These are phyloP conservation scores for Invenusta paracnida DNA, from an alignment of 2,888 invertebrate species.

Conservation along the genomic window DNA sequence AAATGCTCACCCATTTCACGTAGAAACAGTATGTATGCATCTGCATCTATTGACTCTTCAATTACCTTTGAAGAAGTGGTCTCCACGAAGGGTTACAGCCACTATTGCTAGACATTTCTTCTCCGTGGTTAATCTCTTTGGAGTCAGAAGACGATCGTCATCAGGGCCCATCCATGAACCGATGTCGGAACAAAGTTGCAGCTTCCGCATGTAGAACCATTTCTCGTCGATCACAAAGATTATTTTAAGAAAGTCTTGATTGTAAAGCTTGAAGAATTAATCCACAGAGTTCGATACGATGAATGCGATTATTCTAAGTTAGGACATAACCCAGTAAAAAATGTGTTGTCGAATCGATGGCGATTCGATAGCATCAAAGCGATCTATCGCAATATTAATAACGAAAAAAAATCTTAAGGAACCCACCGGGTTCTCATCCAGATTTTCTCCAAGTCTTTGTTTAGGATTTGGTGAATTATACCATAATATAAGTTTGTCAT, in stretches of 20 bases:
- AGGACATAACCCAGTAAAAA: too few relatives aligned
- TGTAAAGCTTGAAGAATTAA: not conserved
- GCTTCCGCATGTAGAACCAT: not conserved
- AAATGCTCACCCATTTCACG: not conserved
- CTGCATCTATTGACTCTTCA: too few relatives aligned
- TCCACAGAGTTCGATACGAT: not conserved
- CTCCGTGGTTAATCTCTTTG: not conserved
- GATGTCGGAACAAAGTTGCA: not conserved
- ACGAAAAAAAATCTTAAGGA: too few relatives aligned
- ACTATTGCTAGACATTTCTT: too few relatives aligned
- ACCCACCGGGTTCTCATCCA: conserved; percentile 6
- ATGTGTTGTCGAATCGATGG: too few relatives aligned
- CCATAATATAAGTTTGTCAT: not conserved
- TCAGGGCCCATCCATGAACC: not conserved
- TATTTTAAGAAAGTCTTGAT: not conserved
- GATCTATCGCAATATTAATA: too few relatives aligned
- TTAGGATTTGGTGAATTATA: not conserved
- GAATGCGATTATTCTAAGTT: not conserved
- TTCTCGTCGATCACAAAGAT: not conserved
- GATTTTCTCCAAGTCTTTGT: not conserved
- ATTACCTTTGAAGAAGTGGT: too few relatives aligned
- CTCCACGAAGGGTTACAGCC: too few relatives aligned
- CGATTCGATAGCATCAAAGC: too few relatives aligned
- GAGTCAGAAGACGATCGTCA: not conserved
- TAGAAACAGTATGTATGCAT: too few relatives aligned